Base-by-base conservation (phyloP, 2,888 invertebrate genomes). In the Megastigmus dorsalis region DNA sequence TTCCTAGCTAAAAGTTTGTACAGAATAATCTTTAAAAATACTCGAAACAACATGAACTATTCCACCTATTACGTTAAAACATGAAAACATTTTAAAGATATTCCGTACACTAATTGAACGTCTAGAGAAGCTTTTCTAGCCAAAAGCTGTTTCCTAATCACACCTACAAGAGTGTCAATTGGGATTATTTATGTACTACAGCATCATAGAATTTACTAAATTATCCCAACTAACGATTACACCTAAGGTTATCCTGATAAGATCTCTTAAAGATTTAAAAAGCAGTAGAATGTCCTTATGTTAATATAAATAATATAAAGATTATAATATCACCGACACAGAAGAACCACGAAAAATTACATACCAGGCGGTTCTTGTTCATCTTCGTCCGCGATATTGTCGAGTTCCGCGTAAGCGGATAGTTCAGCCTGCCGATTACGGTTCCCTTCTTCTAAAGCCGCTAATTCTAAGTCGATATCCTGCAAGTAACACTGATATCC, bases 331-430 rank as follows among this genome's bases (percentile, higher is more conserved):
- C 9, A 48, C 48, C 48, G 10, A 48, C 48, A 57, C 23, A 62
- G 9, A 41, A 48, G 28, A 26, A n/a, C 5, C 18, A 6, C 9
- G 20, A 30, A 28, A 30, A 36, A 23, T 23, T 6, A 59, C 85
- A 77, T 85, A 88, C 88, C 88, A 86, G 87, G 87, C 70, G 88
- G 88, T 73, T 88, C 88, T 63, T 86, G 86, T 68, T 88, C 88
- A 69, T 88, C 88, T 74, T 88, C 88, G 33, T 88, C 88, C 18
- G 87, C 88, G 45, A 88, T 85, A 80, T 86, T 86, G 77, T 88
- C 88, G 38, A 88, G 79, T 77, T 88, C 88, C 57, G 87, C 88
- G 65, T 87, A 88, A 30, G 86, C 87, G 20, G 87, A 84, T 59
- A 88, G 68, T 77, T 88, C 88, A 15, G 86, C 85, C 48, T 86